Base-by-base conservation (phyloP, 2,797 vertebrate species). In the Clarias pachynema region DNA sequence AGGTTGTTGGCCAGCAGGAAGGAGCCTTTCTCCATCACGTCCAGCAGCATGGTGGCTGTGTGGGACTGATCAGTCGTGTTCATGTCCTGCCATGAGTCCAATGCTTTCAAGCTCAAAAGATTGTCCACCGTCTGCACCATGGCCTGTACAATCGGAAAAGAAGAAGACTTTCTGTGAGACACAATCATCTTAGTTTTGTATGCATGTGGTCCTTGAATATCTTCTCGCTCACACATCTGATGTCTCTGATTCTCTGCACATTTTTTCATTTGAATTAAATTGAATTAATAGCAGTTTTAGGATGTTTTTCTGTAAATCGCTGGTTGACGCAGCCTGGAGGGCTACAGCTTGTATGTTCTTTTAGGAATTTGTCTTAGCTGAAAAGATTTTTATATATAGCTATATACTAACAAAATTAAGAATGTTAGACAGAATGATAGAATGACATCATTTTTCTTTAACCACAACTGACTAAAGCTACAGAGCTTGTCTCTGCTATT, bases 21-120 rank as follows among this genome's bases (percentile, higher is more conserved):
- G 69, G 97, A 97, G 0, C 97, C 97, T 86, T 98, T 97, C 89
- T 99, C 97, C 79, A 99, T 93, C 77, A 98, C 96, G 0, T 99
- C 98, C 88, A 98, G 93, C 14, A 99, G 92, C 97, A 98, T 98
- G 91, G 98, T 99, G 91, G 98, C 98, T 0, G 97, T 97, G 92
- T 98, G 97, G 1, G 96, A 97, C 92, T 98, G 97, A 91, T 99
- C 97, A 0, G 97, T 97, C 87, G 92, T 94, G 83, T 97, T 98
- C 97, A 98, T 98, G 93, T 98, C 97, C 91, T 97, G 96, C 98
- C 98, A 98, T 0, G 97, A 97, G 89, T 97, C 96, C 60, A 98
- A 93, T 0, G 96, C 96, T 85, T 98, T 97, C 0, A 96, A 93
- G 0, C 97, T 95, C 87, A 99, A 93, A 62, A 99, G 92, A 89